These are phyloP conservation scores for Microctonus brassicae DNA, from an alignment of 2,888 invertebrate genomes.

Conservation along the genomic window DNA sequence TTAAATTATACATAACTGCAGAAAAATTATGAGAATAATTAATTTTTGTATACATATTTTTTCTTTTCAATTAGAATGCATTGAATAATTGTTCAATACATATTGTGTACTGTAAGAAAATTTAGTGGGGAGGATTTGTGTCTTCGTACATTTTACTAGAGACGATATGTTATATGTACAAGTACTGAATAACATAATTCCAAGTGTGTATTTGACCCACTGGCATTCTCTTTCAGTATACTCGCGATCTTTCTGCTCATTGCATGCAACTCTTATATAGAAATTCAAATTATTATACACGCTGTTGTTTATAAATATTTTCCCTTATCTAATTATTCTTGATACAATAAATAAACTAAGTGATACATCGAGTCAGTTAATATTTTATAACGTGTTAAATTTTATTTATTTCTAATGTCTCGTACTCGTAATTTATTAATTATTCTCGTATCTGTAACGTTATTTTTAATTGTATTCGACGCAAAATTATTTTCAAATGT, in stretches of 20 bases:
- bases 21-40: too few relatives aligned
- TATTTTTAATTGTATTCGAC: slow-evolving; percentile 50
- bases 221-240: slow-evolving; percentile 66
- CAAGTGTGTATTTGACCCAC: slow-evolving; percentile 64
- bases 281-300: too few relatives aligned
- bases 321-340: too few relatives aligned
- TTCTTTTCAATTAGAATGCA: too few relatives aligned
- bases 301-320: too few relatives aligned
- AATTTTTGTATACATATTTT: too few relatives aligned
- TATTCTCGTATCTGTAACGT: slow-evolving; percentile 48
- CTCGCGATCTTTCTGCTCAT: slow-evolving; percentile 47
- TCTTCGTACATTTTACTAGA: slow-evolving; percentile 11
- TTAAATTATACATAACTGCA: too few relatives aligned
- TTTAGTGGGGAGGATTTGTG: slow-evolving; percentile 10
- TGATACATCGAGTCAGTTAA: too few relatives aligned
- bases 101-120: not conserved
- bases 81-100: not conserved
- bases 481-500: slow-evolving; percentile 46
- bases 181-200: slow-evolving; percentile 43
- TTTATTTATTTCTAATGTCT: slow-evolving; percentile 50
- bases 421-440: slow-evolving; percentile 51
- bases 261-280: not conserved
- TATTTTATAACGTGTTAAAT: not conserved
- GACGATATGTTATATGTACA: slow-evolving; percentile 53
- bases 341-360: too few relatives aligned